Conservation (phyloP, 2,888 invertebrate species). For the Drosophila mettleri region DNA sequence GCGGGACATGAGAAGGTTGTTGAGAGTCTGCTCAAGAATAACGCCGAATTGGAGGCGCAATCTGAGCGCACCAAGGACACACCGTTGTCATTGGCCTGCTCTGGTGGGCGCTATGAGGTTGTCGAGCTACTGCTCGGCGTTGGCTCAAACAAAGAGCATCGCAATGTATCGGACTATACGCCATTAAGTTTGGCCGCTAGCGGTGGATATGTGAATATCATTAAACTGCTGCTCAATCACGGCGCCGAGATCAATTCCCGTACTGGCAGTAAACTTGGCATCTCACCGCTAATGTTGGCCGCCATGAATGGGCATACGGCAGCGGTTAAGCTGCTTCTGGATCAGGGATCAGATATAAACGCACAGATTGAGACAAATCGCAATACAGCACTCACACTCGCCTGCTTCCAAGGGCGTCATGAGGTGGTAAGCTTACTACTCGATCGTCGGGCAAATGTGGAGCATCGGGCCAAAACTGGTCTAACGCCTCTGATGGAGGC, state of each 20-base stretch:
- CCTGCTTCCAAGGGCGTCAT: slow-evolving; percentile 99
- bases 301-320: slow-evolving; percentile 99
- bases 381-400: slow-evolving; percentile 98
- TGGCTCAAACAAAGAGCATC: slow-evolving; percentile 98
- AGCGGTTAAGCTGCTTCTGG: slow-evolving; percentile 96
- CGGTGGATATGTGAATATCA: slow-evolving; percentile 99
- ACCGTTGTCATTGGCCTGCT: slow-evolving; percentile 98
- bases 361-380: slow-evolving; percentile 99
- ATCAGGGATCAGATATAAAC: slow-evolving; percentile 99
- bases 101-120: slow-evolving; percentile 98
- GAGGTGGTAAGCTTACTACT: slow-evolving; percentile 98
- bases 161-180: slow-evolving; percentile 99
- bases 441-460: slow-evolving; percentile 98
- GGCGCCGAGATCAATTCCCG: slow-evolving; percentile 99
- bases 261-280: slow-evolving; percentile 98
- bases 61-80: slow-evolving; percentile 99
- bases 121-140: slow-evolving; percentile 95
- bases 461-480: slow-evolving; percentile 99
- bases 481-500: slow-evolving; percentile 99
- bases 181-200: slow-evolving; percentile 99
- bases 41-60: slow-evolving; percentile 99
- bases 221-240: slow-evolving; percentile 95
- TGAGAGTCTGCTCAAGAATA: slow-evolving; percentile 95
- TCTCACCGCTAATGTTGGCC: slow-evolving; percentile 99
- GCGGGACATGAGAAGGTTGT: slow-evolving; percentile 96